Evolutionary conservation across 2,888 invertebrate genomes (phyloP).

Genomic region (Parnassius smintheus): DNA sequence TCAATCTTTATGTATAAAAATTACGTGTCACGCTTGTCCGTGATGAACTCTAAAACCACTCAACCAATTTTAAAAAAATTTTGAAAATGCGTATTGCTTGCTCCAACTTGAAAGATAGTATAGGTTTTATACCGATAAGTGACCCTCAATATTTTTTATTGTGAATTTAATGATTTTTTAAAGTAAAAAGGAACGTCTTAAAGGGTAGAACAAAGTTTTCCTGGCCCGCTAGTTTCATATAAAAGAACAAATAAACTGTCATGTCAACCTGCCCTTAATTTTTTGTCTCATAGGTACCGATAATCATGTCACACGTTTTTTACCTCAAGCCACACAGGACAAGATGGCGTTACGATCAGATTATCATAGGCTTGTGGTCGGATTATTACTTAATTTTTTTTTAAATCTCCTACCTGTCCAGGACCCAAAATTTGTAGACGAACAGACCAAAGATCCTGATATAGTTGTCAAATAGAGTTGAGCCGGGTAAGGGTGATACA

Average conservation of each 20-base stretch:
- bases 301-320: slow-evolving; percentile 81
- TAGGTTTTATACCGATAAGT: too few species aligned
- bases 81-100: too few species aligned
- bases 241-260: slow-evolving; percentile 6
- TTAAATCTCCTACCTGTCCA: slow-evolving; percentile 68
- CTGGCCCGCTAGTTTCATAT: too few species aligned
- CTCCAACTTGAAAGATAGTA: too few species aligned
- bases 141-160: too few species aligned
- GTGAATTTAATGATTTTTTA: too few species aligned
- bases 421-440: slow-evolving; percentile 54
- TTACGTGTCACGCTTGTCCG: too few species aligned
- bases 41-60: too few species aligned
- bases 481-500: slow-evolving; percentile 30
- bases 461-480: slow-evolving; percentile 47
- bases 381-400: slow-evolving; percentile 79
- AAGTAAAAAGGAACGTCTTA: too few species aligned
- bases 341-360: slow-evolving; percentile 81
- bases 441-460: slow-evolving; percentile 59
- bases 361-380: slow-evolving; percentile 75
- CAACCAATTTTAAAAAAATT: too few species aligned
- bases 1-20: too few species aligned
- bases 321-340: slow-evolving; percentile 77
- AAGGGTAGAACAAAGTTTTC: too few species aligned
- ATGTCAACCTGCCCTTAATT: slow-evolving; percentile 50
- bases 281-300: slow-evolving; percentile 63